A percentile compares a stretch with the other conserved stretches of the same genome.
phyloP scores from a whole-genome alignment of 2,113 vertebrate species.

The Apteryx owenii region DNA sequence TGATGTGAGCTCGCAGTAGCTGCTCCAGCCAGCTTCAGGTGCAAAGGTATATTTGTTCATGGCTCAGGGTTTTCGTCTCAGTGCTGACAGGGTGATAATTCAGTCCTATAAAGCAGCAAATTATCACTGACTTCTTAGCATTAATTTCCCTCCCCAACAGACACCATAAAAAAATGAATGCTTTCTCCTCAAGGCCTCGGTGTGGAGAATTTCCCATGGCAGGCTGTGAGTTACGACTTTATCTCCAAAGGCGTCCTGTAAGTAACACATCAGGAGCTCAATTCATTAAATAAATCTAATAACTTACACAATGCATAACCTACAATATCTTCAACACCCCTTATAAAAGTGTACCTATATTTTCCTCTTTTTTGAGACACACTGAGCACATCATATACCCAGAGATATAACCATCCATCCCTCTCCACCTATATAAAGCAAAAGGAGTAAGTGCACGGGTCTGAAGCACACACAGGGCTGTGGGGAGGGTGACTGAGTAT shows the following conservation, averaged over 20 bases:
- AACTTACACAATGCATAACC: neutral
- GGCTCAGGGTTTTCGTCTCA: slow-evolving; percentile 9
- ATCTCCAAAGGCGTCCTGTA: slow-evolving; percentile 61
- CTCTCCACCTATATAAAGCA: neutral
- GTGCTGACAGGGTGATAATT: slow-evolving; percentile 48
- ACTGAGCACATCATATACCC: neutral
- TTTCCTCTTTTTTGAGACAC: neutral
- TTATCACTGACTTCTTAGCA: slow-evolving; percentile 51
- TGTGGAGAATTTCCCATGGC: neutral
- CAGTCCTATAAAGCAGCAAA: slow-evolving; percentile 51
- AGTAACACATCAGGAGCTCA: slow-evolving; percentile 11
- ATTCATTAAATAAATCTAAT: slow-evolving; percentile 36
- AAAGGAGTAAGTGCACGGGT: rapidly evolving
- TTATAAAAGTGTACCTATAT: neutral
- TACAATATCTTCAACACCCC: neutral
- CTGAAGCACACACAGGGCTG: neutral
- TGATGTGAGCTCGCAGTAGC: neutral
- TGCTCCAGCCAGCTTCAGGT: slow-evolving; percentile 23
- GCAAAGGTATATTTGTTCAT: slow-evolving; percentile 54
- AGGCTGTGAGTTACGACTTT: slow-evolving; percentile 66
- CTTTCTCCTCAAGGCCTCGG: slow-evolving; percentile 52
- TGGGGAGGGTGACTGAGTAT: neutral
- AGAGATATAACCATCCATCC: neutral
- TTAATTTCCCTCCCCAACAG: slow-evolving; percentile 38
- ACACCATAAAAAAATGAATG: slow-evolving; percentile 48